Evolutionary conservation across 2,113 vertebrate genomes (phyloP), one percentile per base, ranked within the genome.

Genomic region (Promerops cafer): DNA sequence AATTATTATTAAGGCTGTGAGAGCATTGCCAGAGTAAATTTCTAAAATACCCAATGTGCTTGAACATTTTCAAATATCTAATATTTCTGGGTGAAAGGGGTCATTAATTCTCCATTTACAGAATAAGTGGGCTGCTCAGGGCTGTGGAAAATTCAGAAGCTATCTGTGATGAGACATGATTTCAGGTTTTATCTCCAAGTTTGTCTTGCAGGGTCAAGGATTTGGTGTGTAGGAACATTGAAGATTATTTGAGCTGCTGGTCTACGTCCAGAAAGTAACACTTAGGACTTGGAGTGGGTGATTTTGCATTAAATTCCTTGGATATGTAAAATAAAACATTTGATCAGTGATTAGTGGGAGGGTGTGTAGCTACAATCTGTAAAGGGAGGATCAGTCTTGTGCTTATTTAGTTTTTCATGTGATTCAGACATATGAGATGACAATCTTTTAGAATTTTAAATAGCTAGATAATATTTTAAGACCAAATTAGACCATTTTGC

Each of bases 1-100:
- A 96, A 97, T 94, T 90, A 88, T 94, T 93, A 76, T 83, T 76
- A 42, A 85, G 26, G 15, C 60, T 86, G 16, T 19, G 65, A 95
- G 66, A 89, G 37, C 69, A 89, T 65, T 61, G 33, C 39, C 37
- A 59, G 70, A 78, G 70, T 85, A 94, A 89, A 91, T 95, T 81
- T 94, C 89, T 87, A 78, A 90, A 96, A 89, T 82, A 74, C 68
- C 18, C 45, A 45, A 70, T 27, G 11, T 33, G 66, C 63, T 52
- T 54, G 82, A 72, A 61, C 69, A 31, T 75, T 94, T 94, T 89
- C 68, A 83, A 86, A 93, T 66, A 61, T 79, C 79, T 94, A 63
- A 56, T 93, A 94, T 83, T 95, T 96, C 84, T 87, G 8, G 60
- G 16, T 59, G 92, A 82, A 89, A 92, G 50, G 39, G 30, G 19